These are phyloP conservation scores for Morus bassanus DNA, from an alignment of 2,797 vertebrate species.

Conservation along the genomic window DNA sequence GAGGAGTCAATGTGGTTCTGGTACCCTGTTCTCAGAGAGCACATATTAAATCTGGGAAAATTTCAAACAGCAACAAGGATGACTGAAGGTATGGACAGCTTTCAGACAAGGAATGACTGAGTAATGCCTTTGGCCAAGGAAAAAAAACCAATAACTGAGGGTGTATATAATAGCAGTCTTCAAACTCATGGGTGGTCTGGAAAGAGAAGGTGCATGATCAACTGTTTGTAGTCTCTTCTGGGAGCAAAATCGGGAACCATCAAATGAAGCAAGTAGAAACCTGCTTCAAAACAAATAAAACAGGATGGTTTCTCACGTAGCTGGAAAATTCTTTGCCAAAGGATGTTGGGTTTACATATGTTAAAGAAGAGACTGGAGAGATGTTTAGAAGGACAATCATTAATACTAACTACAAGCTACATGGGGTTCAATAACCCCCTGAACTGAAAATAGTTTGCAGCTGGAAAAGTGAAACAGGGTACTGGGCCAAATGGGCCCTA, in stretches of 20 bases:
- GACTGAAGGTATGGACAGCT: not conserved
- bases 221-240: not conserved
- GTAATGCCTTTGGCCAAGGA: not conserved
- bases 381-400: not conserved
- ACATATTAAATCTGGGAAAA: not conserved
- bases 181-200: not conserved
- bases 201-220: not conserved
- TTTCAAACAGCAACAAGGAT: not conserved
- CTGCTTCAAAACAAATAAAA: not conserved
- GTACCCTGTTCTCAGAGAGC: not conserved
- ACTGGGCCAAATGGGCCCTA: not conserved
- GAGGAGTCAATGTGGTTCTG: not conserved
- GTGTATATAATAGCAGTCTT: not conserved
- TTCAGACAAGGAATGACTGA: not conserved
- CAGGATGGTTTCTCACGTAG: not conserved
- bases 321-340: not conserved
- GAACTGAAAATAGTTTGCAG: not conserved
- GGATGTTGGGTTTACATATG: not conserved
- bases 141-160: accelerated
- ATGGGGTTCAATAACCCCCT: not conserved
- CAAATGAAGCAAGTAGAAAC: not conserved
- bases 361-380: not conserved
- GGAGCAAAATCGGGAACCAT: not conserved
- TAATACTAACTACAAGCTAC: not conserved
- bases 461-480: not conserved